Base-by-base conservation (phyloP, 2,113 vertebrate species). In the Ia io region DNA sequence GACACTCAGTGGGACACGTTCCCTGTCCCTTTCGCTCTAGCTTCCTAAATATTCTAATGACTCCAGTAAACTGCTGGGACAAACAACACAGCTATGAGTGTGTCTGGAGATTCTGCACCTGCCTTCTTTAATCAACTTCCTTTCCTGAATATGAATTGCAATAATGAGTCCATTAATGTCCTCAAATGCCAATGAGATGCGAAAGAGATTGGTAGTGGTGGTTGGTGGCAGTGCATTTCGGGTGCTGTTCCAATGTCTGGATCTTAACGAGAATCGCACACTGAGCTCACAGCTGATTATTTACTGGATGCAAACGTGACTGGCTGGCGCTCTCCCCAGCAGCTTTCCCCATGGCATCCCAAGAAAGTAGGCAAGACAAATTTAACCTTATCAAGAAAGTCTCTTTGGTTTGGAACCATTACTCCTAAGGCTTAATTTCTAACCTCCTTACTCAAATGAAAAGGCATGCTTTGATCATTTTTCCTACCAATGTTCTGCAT, bases 111-210 rank as follows among this genome's bases (percentile, higher is more conserved):
- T 97, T 97, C 98, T 98, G 98, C 98, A 99, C 99, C 98, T 99
- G 99, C 99, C 98, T 98, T 84, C 97, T 98, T 98, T 99, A 99
- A 99, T 99, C 99, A 99, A 97, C 98, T 98, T 98, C 97, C 98
- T 98, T 98, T 98, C 98, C 98, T 97, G 98, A 98, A 98, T 98
- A 98, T 97, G 98, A 99, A 99, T 98, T 98, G 98, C 98, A 98
- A 99, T 99, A 99, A 99, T 99, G 99, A 99, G 99, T 99, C 99
- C 99, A 99, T 99, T 99, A 99, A 98, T 96, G 98, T 98, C 98
- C 98, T 99, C 98, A 99, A 99, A 99, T 98, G 98, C 98, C 98
- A 99, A 98, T 98, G 99, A 99, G 99, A 99, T 99, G 98, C 98
- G 98, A 97, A 98, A 98, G 96, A 98, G 97, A 97, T 97, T 97